Percentiles rank a stretch among this genome's conserved stretches.
These are phyloP conservation scores for Lutjanus argentimaculatus DNA, from an alignment of 2,797 vertebrate genomes.

Conservation along the genomic window DNA sequence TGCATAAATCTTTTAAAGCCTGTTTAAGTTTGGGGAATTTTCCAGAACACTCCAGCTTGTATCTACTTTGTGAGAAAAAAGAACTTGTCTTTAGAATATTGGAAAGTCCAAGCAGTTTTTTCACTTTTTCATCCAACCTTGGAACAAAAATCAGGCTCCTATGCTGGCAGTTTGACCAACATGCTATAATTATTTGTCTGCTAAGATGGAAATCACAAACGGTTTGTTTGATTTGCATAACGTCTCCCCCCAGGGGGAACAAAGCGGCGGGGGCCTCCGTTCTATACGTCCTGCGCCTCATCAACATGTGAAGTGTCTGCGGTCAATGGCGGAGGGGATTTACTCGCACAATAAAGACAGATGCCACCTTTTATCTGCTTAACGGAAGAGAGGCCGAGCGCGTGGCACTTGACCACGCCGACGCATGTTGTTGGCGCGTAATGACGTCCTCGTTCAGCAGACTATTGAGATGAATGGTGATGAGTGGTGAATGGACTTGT, in stretches of 20 bases:
- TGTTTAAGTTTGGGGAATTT: neutral
- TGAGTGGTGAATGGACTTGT: conserved; percentile 38
- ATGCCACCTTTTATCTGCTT: conserved; percentile 83
- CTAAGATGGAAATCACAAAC: conserved; percentile 74
- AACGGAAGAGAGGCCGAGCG: conserved; percentile 77
- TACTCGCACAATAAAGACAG: conserved; percentile 81
- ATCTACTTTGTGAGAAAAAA: neutral
- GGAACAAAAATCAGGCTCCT: neutral
- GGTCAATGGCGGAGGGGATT: conserved; percentile 76
- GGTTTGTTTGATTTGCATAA: conserved; percentile 86
- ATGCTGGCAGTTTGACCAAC: conserved; percentile 22
- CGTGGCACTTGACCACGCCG: conserved; percentile 74
- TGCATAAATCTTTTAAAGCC: conserved; percentile 37
- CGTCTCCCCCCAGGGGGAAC: conserved; percentile 57
- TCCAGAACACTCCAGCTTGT: conserved; percentile 4
- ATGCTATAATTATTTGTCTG: conserved; percentile 53
- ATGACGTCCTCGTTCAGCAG: conserved; percentile 48
- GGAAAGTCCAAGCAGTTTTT: neutral
- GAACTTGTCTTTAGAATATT: neutral
- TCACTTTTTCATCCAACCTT: neutral
- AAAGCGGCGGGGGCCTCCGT: conserved; percentile 44
- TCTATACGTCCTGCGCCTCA: conserved; percentile 67
- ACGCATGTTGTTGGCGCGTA: conserved; percentile 46
- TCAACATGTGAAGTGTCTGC: conserved; percentile 84
- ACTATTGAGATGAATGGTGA: conserved; percentile 52